Conservation (phyloP, 2,888 invertebrate genomes). For the Branchinecta sandiegonensis region DNA sequence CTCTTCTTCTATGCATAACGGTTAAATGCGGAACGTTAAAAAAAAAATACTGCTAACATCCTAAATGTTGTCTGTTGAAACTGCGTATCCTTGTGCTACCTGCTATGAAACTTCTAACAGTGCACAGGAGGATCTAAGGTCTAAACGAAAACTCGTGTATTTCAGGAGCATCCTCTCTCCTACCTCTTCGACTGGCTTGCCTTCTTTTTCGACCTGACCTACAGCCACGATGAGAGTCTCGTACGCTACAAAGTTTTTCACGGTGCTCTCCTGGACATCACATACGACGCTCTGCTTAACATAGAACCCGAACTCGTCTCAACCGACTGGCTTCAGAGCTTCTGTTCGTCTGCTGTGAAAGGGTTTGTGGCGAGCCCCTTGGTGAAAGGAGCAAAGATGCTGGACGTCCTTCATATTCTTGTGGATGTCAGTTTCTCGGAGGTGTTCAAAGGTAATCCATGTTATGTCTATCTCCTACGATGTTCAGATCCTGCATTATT, state of each 20-base stretch:
- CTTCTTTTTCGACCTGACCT: neutral
- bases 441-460: neutral
- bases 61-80: no score
- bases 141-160: neutral
- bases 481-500: no score
- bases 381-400: neutral
- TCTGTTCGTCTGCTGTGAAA: neutral
- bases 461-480: neutral
- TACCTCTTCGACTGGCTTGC: neutral
- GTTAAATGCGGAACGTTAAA: no score
- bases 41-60: no score
- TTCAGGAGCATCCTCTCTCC: slow-evolving; percentile 1
- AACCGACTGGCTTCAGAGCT: slow-evolving; percentile 8
- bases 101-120: no score
- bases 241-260: slow-evolving; percentile 11
- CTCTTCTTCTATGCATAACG: no score
- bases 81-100: no score
- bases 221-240: slow-evolving; percentile 2
- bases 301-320: neutral
- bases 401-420: neutral
- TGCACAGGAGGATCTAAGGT: no score
- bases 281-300: neutral
- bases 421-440: neutral
- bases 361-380: neutral
- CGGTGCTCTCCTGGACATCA: neutral